Evolutionary conservation across 2,797 vertebrate genomes (phyloP).

Genomic region (Hydrocynus forskahlii): DNA sequence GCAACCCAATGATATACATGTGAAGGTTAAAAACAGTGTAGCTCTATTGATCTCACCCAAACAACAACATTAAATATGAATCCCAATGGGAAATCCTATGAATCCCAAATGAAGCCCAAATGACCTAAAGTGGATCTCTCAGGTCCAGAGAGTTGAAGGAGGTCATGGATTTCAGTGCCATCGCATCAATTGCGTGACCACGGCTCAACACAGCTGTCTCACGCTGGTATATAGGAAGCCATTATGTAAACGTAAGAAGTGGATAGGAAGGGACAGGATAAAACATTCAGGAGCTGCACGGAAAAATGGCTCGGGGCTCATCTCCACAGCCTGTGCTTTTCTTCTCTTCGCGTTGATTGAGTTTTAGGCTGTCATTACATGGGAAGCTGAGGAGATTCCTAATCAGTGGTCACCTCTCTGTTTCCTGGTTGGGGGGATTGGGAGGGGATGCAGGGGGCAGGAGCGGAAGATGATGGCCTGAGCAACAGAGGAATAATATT

Average conservation of each 20-base stretch:
- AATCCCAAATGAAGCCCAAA: background rate
- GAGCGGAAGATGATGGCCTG: slow-evolving; percentile 67
- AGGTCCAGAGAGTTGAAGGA: background rate
- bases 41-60: background rate
- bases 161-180: background rate
- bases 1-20: background rate
- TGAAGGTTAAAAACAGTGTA: background rate
- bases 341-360: slow-evolving; percentile 37
- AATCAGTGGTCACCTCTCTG: slow-evolving; percentile 48
- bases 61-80: background rate
- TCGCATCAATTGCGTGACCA: slow-evolving; percentile 15
- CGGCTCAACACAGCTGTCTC: slow-evolving; percentile 9
- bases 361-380: slow-evolving; percentile 53
- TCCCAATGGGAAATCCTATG: background rate
- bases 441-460: slow-evolving; percentile 56
- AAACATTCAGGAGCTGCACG: slow-evolving; percentile 37
- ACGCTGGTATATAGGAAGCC: slow-evolving; percentile 37
- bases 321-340: background rate
- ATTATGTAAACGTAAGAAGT: slow-evolving; percentile 29
- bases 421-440: slow-evolving; percentile 51
- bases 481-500: slow-evolving; percentile 70
- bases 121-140: background rate
- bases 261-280: slow-evolving; percentile 29
- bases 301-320: slow-evolving; percentile 7
- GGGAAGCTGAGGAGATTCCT: slow-evolving; percentile 49